Evolutionary conservation across 1,140 invertebrate species (phyloP), one percentile per base, ranked within the genome.

Genomic region (Lerema accius): DNA sequence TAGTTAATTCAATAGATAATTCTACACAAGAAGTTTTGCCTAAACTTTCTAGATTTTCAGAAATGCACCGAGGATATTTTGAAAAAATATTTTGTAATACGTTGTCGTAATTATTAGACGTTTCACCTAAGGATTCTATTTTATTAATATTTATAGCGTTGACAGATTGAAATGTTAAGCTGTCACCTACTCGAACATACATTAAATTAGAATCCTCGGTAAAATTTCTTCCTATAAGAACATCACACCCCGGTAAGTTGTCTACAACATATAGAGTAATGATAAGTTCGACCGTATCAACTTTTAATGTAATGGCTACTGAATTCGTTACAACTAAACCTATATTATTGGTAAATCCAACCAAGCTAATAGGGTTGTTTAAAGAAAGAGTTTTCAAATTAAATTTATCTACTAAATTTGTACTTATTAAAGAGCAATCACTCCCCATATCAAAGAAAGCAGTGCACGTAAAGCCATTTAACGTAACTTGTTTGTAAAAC

Each of bases 391-490:
- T 10, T 7, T 50, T 39, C 5, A 65, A 65, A 6, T 49, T 19
- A 1, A 16, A 50, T 45, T 35, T 40, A 5, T 32, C 4, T 32
- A 45, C 53, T 6, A 50, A 3, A 6, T 16, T 4, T 4, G 0
- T 3, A 7, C 37, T 58, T 19, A 65, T 58, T 9, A 65, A 26
- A 10, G 63, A 58, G 14, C 63, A 65, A 28, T 65, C 63, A 5
- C 63, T 65, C 3, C 53, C 63, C 53, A 65, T 50, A 10, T 65
- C 45, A 35, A 65, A 58, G 7, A 65, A 58, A 3, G 63, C 63
- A 0, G 10, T 7, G 35, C 45, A 58, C 10, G 16, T 0, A 51
- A 19, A 14, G 23, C 32, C 5, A 43, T 64, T 28, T 11, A 58
- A 35, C 4, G 4, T 17, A 19, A 64, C 26, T 7, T 14, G 10